Evolutionary conservation across 1,140 invertebrate genomes (phyloP).

Genomic region (Pogonognathellus flavescens): DNA sequence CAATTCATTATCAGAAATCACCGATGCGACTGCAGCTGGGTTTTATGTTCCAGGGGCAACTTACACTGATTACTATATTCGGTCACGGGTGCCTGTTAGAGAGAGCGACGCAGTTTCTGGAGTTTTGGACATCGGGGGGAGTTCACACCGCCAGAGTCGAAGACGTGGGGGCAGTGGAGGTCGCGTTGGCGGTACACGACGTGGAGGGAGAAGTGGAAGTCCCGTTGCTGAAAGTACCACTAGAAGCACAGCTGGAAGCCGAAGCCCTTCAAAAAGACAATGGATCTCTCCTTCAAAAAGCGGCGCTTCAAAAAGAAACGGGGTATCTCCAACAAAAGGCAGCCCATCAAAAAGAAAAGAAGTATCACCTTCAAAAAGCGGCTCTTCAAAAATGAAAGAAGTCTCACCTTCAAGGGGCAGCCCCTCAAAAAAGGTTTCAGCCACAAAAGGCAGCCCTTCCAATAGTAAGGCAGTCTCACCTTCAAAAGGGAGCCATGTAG

Average conservation of each 20-base stretch:
- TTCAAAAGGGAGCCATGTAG: too few species aligned
- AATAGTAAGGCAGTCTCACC: too few species aligned
- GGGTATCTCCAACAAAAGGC: too few species aligned
- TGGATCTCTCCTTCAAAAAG: too few species aligned
- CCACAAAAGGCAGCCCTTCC: too few species aligned
- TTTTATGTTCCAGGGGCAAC: neutral
- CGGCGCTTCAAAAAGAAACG: too few species aligned
- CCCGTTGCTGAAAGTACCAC: neutral
- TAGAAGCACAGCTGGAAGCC: too few species aligned
- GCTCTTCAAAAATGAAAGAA: neutral
- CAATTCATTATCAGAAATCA: neutral
- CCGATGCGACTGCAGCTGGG: neutral
- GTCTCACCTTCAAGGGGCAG: neutral
- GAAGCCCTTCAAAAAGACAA: too few species aligned
- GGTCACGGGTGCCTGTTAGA: neutral
- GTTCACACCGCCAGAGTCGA: neutral
- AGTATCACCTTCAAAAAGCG: too few species aligned
- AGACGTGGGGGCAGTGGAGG: neutral
- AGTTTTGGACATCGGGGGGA: neutral
- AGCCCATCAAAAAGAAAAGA: too few species aligned
- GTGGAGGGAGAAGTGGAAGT: neutral
- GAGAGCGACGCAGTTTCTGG: too few species aligned
- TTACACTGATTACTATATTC: neutral
- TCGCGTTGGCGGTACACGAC: too few species aligned
- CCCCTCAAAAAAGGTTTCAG: conserved; percentile 22